Conservation (phyloP, 2,797 vertebrate species). For the Acanthurus leucopareius region DNA sequence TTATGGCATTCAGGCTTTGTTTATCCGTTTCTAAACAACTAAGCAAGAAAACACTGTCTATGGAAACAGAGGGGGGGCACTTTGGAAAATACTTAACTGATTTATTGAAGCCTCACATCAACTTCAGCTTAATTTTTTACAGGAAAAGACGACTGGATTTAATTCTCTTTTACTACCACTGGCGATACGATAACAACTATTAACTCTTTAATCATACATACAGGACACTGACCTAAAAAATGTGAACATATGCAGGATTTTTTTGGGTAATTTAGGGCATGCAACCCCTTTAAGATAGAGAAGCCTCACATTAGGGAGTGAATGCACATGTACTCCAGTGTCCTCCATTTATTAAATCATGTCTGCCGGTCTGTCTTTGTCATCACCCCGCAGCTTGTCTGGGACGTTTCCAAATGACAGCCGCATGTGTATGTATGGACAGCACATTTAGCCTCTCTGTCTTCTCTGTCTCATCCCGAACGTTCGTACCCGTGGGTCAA, state of each 20-base stretch:
- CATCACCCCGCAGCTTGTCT: conserved; percentile 61
- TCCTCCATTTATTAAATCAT: conserved; percentile 58
- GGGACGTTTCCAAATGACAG: conserved; percentile 41
- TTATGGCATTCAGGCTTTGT: neutral
- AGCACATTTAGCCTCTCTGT: conserved; percentile 52
- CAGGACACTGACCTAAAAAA: neutral
- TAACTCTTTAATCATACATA: neutral
- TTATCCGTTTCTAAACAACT: neutral
- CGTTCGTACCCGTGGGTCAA: conserved; percentile 38
- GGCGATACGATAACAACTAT: neutral
- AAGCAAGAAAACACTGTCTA: too few relatives aligned
- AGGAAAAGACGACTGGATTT: neutral
- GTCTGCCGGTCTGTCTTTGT: conserved; percentile 60
- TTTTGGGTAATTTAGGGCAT: neutral
- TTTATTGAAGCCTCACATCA: conserved; percentile 19
- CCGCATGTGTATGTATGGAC: conserved; percentile 56
- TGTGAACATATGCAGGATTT: neutral
- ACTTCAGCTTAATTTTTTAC: conserved; percentile 13
- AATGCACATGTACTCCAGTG: neutral
- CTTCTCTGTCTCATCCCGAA: conserved; percentile 43
- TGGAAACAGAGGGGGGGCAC: neutral
- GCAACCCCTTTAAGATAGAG: neutral
- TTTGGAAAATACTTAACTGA: neutral
- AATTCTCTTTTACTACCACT: neutral
- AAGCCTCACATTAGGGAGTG: conserved; percentile 5